These are phyloP conservation scores for Neogobius melanostomus DNA, from an alignment of 2,113 vertebrate species.

Conservation along the genomic window DNA sequence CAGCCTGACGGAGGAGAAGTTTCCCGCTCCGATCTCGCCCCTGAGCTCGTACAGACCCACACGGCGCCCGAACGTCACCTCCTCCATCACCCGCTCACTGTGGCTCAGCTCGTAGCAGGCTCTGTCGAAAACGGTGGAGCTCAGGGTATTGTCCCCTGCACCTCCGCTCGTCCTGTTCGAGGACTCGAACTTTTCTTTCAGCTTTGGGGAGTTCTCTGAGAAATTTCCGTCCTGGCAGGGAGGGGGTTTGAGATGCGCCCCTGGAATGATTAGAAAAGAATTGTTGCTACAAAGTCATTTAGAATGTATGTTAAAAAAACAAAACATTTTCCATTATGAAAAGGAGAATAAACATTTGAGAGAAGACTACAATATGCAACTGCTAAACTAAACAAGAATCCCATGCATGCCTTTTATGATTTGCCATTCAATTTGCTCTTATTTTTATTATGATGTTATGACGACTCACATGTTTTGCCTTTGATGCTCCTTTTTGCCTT, in stretches of 20 bases:
- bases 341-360: too few species aligned
- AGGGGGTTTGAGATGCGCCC: constrained; percentile 37
- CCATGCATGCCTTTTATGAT: too few species aligned
- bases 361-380: too few species aligned
- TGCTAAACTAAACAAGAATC: too few species aligned
- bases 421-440: neutral
- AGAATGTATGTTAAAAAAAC: too few species aligned
- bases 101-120: constrained; percentile 67
- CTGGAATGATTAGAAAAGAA: constrained; percentile 31
- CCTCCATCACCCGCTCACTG: constrained; percentile 62
- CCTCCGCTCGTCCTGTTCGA: constrained; percentile 22
- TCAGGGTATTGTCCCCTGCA: constrained; percentile 20
- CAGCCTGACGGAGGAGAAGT: constrained; percentile 77
- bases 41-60: constrained; percentile 75
- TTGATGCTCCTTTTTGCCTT: constrained; percentile 53
- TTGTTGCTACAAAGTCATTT: too few species aligned
- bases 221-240: constrained; percentile 14
- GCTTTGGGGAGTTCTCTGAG: constrained; percentile 17
- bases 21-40: constrained; percentile 74
- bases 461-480: constrained; percentile 63
- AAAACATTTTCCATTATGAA: too few species aligned
- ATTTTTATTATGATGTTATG: neutral
- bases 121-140: constrained; percentile 56
- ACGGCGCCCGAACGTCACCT: constrained; percentile 65
- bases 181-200: neutral